Base-by-base conservation (phyloP, 2,888 invertebrate species). In the Diabrotica balteata region DNA sequence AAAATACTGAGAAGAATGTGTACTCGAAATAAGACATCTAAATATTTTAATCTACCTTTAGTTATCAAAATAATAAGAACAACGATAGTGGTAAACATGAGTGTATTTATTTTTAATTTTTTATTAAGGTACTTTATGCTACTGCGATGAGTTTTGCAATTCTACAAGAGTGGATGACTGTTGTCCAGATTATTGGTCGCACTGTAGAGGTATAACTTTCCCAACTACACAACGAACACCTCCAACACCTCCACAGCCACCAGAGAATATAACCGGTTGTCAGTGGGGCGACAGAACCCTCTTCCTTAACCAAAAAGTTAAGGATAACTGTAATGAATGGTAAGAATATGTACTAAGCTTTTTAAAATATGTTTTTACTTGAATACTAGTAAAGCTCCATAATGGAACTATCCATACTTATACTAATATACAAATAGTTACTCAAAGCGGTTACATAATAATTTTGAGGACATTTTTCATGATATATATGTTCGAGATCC, bases 101-200 rank as follows among this genome's bases (percentile, higher is more conserved):
- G 17, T 32, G 32, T 32, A 32, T 32, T 32, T 32, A 32, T 32
- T 2, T 32, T 32, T 32, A 4, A 2, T 32, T 32, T 4, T 32
- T 32, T 32, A 5, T 63, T 54, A 32, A 91, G 95, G 89, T 70
- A 95, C 96, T 0, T 83, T 93, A 10, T 98, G 98, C 84, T 98
- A 98, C 84, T 98, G 98, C 83, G 98, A 98, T 83, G 88, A 93
- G 74, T 97, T 97, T 85, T 97, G 97, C 85, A 91, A 94, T 80
- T 85, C 92, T 46, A 88, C 88, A 0, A 82, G 85, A 8, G 87
- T 88, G 49, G 90, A 91, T 75, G 97, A 97, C 82, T 98, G 97
- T 82, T 98, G 97, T 79, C 97, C 97, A 0, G 98, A 98, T 84
- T 98, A 91, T 82, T 89, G 88, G 82, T 86, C 88, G 0, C 89